Percentiles rank a stretch among this genome's conserved stretches.
These are phyloP conservation scores for Stenichneumon culpator DNA, from an alignment of 2,888 invertebrate species.

Conservation along the genomic window DNA sequence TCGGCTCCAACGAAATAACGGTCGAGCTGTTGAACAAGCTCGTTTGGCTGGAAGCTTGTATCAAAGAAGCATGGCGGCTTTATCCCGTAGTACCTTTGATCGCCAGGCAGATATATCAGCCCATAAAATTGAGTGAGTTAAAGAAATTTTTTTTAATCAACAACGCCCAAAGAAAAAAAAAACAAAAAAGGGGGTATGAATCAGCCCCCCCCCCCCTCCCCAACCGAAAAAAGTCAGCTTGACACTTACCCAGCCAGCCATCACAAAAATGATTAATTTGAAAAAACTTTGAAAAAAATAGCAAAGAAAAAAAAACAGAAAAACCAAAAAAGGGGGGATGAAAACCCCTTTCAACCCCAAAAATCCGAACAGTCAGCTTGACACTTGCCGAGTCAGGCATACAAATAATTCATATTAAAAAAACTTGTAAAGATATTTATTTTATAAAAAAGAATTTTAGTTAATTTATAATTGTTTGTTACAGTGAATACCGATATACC, in stretches of 20 bases:
- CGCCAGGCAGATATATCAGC: constrained; percentile 80
- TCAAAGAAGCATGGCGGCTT: constrained; percentile 82
- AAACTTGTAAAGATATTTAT: too few species aligned
- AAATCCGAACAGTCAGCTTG: too few species aligned
- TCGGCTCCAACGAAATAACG: constrained; percentile 75
- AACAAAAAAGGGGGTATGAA: too few species aligned
- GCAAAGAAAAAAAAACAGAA: background rate
- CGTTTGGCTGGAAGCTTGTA: constrained; percentile 81
- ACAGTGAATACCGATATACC: constrained; percentile 81
- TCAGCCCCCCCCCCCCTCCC: too few species aligned
- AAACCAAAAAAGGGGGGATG: background rate
- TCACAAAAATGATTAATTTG: too few species aligned
- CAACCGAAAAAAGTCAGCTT: too few species aligned
- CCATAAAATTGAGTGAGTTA: constrained; percentile 79
- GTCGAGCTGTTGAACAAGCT: constrained; percentile 78
- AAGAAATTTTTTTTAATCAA: background rate
- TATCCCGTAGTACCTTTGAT: constrained; percentile 81
- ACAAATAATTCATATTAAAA: too few species aligned
- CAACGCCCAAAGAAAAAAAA: too few species aligned
- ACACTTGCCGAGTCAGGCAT: too few species aligned
- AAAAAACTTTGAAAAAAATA: constrained; percentile 1
- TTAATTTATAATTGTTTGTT: constrained; percentile 57
- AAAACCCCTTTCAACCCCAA: too few species aligned
- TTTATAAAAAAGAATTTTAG: too few species aligned
- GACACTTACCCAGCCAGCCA: too few species aligned